Percentiles rank a stretch among this genome's conserved stretches.
phyloP scores from a whole-genome alignment of 2,888 invertebrate genomes.

The Notocelia uddmanniana region DNA sequence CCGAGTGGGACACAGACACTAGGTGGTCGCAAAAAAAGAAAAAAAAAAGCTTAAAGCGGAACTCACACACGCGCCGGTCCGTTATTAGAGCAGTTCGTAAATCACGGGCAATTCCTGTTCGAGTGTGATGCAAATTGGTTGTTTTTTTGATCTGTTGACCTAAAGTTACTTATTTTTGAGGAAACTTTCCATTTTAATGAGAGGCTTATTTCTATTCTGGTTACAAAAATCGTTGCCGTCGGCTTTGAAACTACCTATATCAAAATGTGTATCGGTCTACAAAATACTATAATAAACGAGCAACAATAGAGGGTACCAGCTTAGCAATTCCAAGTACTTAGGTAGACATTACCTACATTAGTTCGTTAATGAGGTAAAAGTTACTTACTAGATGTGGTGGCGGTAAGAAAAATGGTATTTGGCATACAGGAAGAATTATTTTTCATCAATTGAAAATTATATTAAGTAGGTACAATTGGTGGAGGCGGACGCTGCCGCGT shows the following conservation, averaged over 20 bases:
- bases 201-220: neutral
- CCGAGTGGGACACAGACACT: constrained; percentile 64
- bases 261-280: too few species aligned
- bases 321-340: neutral
- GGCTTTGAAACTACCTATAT: neutral
- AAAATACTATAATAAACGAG: neutral
- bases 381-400: neutral
- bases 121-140: constrained; percentile 33
- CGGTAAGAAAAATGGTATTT: neutral
- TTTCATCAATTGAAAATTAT: too few species aligned
- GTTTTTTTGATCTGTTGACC: constrained; percentile 1
- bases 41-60: constrained; percentile 36
- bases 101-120: constrained; percentile 32
- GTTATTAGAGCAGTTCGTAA: constrained; percentile 42
- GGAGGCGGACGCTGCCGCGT: too few species aligned
- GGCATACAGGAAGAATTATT: too few species aligned
- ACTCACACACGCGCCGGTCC: constrained; percentile 52
- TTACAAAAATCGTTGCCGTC: neutral
- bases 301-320: neutral
- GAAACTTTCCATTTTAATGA: neutral
- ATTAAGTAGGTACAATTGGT: too few species aligned
- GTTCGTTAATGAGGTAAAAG: neutral
- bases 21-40: constrained; percentile 72
- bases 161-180: constrained; percentile 5
- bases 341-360: too few species aligned